Conservation (phyloP, 2,113 vertebrate genomes). For the Anhinga rufa region DNA sequence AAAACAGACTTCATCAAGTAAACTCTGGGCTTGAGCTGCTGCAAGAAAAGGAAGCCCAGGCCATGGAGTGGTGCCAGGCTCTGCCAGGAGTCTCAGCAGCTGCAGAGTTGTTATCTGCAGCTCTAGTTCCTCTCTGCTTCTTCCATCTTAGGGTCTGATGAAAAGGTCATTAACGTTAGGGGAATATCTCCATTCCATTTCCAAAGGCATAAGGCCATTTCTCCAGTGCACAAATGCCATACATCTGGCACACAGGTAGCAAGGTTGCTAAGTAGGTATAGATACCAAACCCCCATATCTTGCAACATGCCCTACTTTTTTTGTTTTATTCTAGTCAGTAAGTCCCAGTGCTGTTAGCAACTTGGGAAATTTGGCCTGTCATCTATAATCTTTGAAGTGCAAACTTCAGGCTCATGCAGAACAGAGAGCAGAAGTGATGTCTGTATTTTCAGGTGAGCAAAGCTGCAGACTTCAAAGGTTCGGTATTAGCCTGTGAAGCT, state of each 20-base stretch:
- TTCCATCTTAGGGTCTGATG: background rate
- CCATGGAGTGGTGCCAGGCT: background rate
- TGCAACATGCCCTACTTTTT: background rate
- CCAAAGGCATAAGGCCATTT: background rate
- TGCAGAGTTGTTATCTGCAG: background rate
- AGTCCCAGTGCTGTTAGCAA: background rate
- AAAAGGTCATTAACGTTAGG: background rate
- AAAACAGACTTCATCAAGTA: background rate
- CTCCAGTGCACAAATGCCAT: background rate
- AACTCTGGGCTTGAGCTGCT: background rate
- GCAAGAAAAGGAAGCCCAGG: background rate
- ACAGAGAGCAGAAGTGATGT: background rate
- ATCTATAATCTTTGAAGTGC: slow-evolving; percentile 11
- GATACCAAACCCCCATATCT: background rate
- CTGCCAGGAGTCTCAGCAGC: background rate
- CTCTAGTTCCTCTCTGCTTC: background rate
- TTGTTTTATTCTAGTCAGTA: background rate
- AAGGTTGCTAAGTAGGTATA: accelerated
- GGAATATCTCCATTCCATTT: background rate
- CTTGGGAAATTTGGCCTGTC: background rate
- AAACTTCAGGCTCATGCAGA: background rate
- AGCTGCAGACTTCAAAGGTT: slow-evolving; percentile 51
- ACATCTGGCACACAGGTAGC: accelerated
- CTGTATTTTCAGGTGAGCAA: slow-evolving; percentile 18
- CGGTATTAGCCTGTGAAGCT: background rate